Evolutionary conservation across 2,888 invertebrate genomes (phyloP), one percentile per base, ranked within the genome.

Genomic region (Eulithis testata): DNA sequence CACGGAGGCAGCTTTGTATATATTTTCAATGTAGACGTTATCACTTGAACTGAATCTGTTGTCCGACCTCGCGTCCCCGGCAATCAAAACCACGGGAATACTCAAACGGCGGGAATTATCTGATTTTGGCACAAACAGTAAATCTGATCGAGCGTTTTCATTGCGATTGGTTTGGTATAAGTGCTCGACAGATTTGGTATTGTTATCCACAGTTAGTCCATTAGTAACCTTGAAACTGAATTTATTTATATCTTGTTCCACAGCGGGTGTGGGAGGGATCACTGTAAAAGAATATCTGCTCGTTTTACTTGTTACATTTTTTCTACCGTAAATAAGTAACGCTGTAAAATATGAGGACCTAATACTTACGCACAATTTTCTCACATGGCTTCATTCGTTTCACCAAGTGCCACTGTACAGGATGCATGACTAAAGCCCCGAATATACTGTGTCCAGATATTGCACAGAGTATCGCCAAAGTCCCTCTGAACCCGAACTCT

Each of bases 321-420:
- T 31, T 21, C 2, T 21, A 21, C 1, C 21, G 21, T 21, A 21
- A 21, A 21, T 21, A 21, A 21, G 21, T 21, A 31, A 31, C 14
- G 12, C 47, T 11, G 12, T 11, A 21, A 9, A 4, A 14, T 21
- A 11, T 47, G n/a, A 40, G 49, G 61, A 50, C 57, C 60, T 52
- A 12, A 66, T 80, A 91, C 93, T 92, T 78, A 93, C 93, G 82
- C 51, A 91, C 84, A 78, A 90, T 88, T 78, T 86, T 87, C 72
- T 90, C 88, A 66, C 89, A 89, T 2, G 88, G 81, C 69, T 91
- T 92, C 50, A 76, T 73, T 61, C 85, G 83, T 61, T 89, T 91
- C 3, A 93, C 92, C 94, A 95, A 94, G 74, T 96, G 95, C 96
- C 96, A 95, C 75, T 95, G 94, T 0, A 96, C 95, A 3, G 96